A percentile compares a stretch with the other conserved stretches of the same genome.
Evolutionary conservation across 2,797 vertebrate genomes (phyloP).

Genomic region (Apogon talboti): DNA sequence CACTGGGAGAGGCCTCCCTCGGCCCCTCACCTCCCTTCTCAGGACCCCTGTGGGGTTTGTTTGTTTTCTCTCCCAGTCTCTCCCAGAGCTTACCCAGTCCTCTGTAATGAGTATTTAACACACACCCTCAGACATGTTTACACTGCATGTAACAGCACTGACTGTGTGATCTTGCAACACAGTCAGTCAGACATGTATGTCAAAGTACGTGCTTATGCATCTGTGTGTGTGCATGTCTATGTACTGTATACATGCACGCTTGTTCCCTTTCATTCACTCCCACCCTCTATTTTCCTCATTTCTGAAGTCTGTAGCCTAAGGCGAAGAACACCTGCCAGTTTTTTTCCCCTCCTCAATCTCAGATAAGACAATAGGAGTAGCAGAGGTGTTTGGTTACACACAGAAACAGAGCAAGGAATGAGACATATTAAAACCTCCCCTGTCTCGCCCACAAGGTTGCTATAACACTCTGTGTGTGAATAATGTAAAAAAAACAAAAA

Average conservation of each 20-base stretch:
- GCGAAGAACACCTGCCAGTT: conserved; percentile 79
- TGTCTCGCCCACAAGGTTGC: conserved; percentile 61
- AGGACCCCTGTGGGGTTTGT: conserved; percentile 78
- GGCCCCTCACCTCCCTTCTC: conserved; percentile 59
- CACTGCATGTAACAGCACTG: conserved; percentile 75
- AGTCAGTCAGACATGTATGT: conserved; percentile 68
- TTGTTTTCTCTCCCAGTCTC: conserved; percentile 82
- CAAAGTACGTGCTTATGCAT: conserved; percentile 52
- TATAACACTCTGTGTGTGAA: conserved; percentile 74
- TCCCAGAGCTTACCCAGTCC: conserved; percentile 77
- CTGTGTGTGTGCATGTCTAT: conserved; percentile 26
- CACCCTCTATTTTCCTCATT: conserved; percentile 76
- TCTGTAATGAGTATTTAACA: conserved; percentile 82
- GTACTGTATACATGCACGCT: conserved; percentile 36
- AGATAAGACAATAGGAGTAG: conserved; percentile 79
- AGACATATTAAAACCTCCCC: conserved; percentile 69
- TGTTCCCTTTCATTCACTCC: conserved; percentile 72
- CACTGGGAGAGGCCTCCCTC: conserved; percentile 73
- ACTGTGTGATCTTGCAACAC: conserved; percentile 76
- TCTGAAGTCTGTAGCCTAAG: conserved; percentile 76
- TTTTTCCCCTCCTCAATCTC: conserved; percentile 65
- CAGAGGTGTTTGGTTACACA: conserved; percentile 75
- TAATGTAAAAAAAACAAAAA: conserved; percentile 43
- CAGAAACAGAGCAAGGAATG: conserved; percentile 63
- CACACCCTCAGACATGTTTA: conserved; percentile 82